Evolutionary conservation across 2,888 invertebrate species (phyloP), one percentile per base, ranked within the genome.

Genomic region (Xanthia icteritia): DNA sequence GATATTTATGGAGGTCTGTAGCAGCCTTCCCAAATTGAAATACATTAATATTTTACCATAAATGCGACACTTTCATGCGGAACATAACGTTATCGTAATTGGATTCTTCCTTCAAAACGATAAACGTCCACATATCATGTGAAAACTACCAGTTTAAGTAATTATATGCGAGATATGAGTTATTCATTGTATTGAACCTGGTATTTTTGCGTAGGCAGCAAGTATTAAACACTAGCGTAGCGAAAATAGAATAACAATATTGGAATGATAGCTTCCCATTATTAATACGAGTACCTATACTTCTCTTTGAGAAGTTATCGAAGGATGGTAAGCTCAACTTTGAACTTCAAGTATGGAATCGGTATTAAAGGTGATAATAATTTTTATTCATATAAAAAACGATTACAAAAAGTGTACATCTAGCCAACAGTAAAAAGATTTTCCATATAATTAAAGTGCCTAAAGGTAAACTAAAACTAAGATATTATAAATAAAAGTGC

Each of bases 21-120:
- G 93, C 94, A 94, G 94, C 93, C 94, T 93, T 92, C 92, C 95
- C 95, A 96, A 96, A 96, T 96, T 96, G 96, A 96, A 96, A 96
- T 96, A 96, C 96, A 96, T 96, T 96, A 96, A 96, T 96, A 96
- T 96, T 95, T 96, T 95, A 96, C 95, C 96, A 96, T 96, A 96
- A 96, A 96, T 94, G 96, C 95, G 96, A 96, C 96, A 96, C 94
- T 96, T 96, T 95, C 95, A 94, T 94, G 94, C 94, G 94, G 92
- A 93, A 95, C 96, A 95, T 95, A 95, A 95, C 96, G 95, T 95
- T 96, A 95, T 95, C 96, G 94, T 96, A 96, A 96, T 96, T 96
- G 96, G 94, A 95, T 96, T 96, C 95, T 95, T 95, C 95, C 94
- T 93, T 94, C 92, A 90, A 92, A 92, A 93, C 93, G 94, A 91